Conservation (phyloP, 2,113 vertebrate genomes). For the Perognathus longimembris region DNA sequence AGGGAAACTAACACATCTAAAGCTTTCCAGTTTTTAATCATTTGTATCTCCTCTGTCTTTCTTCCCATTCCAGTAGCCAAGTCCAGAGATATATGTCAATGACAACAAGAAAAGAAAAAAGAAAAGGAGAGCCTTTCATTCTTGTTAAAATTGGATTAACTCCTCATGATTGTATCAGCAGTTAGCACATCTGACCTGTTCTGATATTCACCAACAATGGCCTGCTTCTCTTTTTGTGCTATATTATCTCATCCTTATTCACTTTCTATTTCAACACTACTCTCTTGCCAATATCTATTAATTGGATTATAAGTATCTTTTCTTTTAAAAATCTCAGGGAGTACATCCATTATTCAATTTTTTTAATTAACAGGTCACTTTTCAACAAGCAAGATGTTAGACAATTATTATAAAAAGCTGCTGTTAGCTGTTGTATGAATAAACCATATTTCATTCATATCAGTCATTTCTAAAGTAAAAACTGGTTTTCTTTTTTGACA, state of each 20-base stretch:
- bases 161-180: neutral
- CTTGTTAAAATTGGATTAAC: neutral
- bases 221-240: neutral
- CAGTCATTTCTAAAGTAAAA: constrained; percentile 55
- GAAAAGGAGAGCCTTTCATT: neutral
- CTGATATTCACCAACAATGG: neutral
- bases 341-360: neutral
- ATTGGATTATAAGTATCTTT: neutral
- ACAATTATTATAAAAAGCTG: neutral
- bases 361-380: neutral
- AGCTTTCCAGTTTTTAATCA: constrained; percentile 11
- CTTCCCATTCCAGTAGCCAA: neutral
- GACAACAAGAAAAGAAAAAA: neutral
- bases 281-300: neutral
- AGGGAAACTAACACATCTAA: neutral
- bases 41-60: neutral
- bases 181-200: neutral
- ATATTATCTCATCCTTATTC: neutral
- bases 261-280: neutral
- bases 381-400: neutral
- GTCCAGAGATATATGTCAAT: neutral
- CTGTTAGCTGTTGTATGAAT: neutral
- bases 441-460: constrained; percentile 11
- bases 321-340: neutral
- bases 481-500: constrained; percentile 4